phyloP scores from a whole-genome alignment of 2,113 vertebrate species.

The Tylochromis polylepis region DNA sequence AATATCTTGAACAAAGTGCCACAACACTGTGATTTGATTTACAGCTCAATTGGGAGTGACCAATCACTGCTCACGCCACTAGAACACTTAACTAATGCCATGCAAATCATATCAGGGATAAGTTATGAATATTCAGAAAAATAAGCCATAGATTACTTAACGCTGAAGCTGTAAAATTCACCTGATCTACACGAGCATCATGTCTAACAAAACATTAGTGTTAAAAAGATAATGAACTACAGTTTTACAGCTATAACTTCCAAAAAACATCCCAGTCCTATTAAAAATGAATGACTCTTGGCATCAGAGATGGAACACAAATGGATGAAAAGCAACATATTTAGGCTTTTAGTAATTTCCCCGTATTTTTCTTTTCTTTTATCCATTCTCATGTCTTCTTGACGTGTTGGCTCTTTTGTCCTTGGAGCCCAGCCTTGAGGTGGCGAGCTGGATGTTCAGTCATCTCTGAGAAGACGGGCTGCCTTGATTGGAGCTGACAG shows the following conservation, averaged over 20 bases:
- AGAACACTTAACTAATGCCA: neutral
- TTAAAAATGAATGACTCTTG: fast-evolving
- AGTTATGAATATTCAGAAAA: neutral
- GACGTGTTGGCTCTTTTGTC: neutral
- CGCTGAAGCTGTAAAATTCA: neutral
- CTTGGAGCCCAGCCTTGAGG: neutral
- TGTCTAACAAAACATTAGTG: fast-evolving
- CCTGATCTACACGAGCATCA: neutral
- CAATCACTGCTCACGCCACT: neutral
- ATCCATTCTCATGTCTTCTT: neutral
- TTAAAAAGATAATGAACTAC: neutral
- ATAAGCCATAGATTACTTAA: neutral
- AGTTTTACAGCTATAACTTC: neutral
- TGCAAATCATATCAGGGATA: neutral
- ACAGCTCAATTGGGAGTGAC: neutral
- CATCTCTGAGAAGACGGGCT: constrained; percentile 4
- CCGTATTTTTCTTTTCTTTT: fast-evolving
- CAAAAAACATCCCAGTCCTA: neutral
- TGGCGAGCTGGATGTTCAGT: constrained; percentile 3
- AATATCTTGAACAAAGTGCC: too few relatives aligned
- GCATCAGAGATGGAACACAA: neutral
- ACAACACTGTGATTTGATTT: neutral
- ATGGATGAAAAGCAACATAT: neutral
- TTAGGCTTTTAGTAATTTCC: neutral
- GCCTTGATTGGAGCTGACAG: constrained; percentile 41